These are phyloP conservation scores for Philopotamus ludificatus DNA, from an alignment of 1,140 invertebrate species.

Conservation along the genomic window DNA sequence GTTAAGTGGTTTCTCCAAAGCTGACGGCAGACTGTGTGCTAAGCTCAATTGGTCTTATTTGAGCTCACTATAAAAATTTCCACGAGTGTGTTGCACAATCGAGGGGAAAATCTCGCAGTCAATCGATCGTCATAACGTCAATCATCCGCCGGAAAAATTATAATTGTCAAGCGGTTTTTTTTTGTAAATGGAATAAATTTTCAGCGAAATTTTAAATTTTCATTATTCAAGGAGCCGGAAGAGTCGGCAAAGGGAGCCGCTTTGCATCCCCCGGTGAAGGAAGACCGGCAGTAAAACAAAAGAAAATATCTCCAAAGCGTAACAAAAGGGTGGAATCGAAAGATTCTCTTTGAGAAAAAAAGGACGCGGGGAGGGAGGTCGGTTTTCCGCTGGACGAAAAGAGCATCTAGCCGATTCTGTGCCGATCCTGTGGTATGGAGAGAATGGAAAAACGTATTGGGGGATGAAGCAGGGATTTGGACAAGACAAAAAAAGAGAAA, in stretches of 20 bases:
- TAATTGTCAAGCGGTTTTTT: too few relatives aligned
- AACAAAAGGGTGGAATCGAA: constrained; percentile 25
- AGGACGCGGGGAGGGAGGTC: background rate
- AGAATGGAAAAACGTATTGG: constrained; percentile 15
- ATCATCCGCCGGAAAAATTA: too few relatives aligned
- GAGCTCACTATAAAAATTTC: background rate
- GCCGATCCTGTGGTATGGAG: background rate
- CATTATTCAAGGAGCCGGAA: background rate
- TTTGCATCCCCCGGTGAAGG: constrained; percentile 11
- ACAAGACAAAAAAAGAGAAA: background rate
- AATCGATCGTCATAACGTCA: too few relatives aligned
- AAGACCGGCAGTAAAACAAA: constrained; percentile 19
- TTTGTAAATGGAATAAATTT: too few relatives aligned
- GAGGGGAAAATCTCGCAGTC: too few relatives aligned
- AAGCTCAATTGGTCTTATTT: constrained; percentile 31
- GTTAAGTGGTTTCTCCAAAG: constrained; percentile 36
- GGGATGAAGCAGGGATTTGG: constrained; percentile 12
- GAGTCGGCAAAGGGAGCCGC: constrained; percentile 9
- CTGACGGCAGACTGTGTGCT: constrained; percentile 18
- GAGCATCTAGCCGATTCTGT: constrained; percentile 20
- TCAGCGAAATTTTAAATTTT: constrained; percentile 18
- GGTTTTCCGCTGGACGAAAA: constrained; percentile 2
- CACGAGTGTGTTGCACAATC: background rate
- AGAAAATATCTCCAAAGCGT: constrained; percentile 15
- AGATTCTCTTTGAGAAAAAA: constrained; percentile 18